Conservation (phyloP, 2,797 vertebrate species). For the Astyanax mexicanus region DNA sequence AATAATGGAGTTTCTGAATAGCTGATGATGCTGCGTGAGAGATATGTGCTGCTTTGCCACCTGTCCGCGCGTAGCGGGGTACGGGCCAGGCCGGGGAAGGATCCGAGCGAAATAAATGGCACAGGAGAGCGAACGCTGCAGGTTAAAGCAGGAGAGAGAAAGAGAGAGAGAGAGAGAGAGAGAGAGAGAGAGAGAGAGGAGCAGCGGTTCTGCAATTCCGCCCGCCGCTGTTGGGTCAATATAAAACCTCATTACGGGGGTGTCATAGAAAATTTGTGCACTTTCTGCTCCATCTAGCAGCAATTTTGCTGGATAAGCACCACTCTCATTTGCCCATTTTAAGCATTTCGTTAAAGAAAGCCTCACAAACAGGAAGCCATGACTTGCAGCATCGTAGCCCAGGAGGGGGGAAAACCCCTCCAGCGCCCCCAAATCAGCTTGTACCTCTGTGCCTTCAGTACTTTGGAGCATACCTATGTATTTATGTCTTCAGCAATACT, state of each 20-base stretch:
- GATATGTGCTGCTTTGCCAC: slow-evolving; percentile 65
- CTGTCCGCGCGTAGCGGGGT: slow-evolving; percentile 56
- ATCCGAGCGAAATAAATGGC: slow-evolving; percentile 69
- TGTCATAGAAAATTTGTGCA: slow-evolving; percentile 89
- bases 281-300: slow-evolving; percentile 89
- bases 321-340: slow-evolving; percentile 82
- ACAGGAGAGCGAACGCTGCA: slow-evolving; percentile 69
- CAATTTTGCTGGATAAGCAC: slow-evolving; percentile 89
- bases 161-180: too few relatives aligned
- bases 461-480: slow-evolving; percentile 23
- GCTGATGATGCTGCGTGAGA: slow-evolving; percentile 68
- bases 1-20: slow-evolving; percentile 71
- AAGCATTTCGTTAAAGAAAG: slow-evolving; percentile 72
- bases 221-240: slow-evolving; percentile 81
- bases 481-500: too few relatives aligned
- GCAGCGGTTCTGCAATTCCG: slow-evolving; percentile 66
- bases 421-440: slow-evolving; percentile 40
- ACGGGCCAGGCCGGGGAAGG: slow-evolving; percentile 49
- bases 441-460: too few relatives aligned
- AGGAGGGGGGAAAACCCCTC: slow-evolving; percentile 55
- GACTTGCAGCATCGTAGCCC: slow-evolving; percentile 56
- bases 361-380: slow-evolving; percentile 73
- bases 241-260: slow-evolving; percentile 88
- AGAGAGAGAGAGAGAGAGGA: too few relatives aligned
- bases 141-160: slow-evolving; percentile 46